Base-by-base conservation (phyloP, 2,888 invertebrate species). In the Trileptium ribeirensis region DNA sequence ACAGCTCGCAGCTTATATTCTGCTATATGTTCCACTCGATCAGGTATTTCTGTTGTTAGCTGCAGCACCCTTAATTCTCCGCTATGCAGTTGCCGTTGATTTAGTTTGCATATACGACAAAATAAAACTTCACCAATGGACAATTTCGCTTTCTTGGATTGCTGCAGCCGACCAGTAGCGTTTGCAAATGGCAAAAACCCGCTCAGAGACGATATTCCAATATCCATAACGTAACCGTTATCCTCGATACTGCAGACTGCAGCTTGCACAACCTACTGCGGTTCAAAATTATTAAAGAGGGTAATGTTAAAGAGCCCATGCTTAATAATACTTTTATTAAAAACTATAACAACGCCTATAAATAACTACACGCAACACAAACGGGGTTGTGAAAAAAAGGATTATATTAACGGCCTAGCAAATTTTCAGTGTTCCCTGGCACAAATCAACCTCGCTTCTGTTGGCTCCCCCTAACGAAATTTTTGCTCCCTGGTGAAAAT, bases 221-320 rank as follows among this genome's bases (percentile, higher is more conserved):
- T 15, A 39, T 80, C 74, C 1, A 80, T 39, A n/a, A 79, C 2
- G 37, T 38, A 78, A 36, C 80, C 80, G n/a, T 80, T 80, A n/a
- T 80, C 80, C 70, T 80, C 80, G 15, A 78, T 33, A 39, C 80
- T 80, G 24, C 38, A 34, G 29, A 80, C 67, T 15, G 74, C 15
- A 15, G 24, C 80, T 3, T 38, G 29, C 3, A 80, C 1, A 3
- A 51, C 36, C 80, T 80, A 33, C 29, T n/a, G n/a, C n/a, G n/a
- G n/a, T n/a, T n/a, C n/a, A n/a, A n/a, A n/a, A n/a, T n/a, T n/a
- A n/a, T n/a, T n/a, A n/a, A n/a, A n/a, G n/a, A n/a, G n/a, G n/a
- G n/a, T n/a, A n/a, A n/a, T n/a, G n/a, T n/a, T n/a, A n/a, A n/a
- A n/a, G n/a, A n/a, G n/a, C n/a, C n/a, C n/a, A n/a, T n/a, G n/a